Percentiles rank a stretch among this genome's conserved stretches.
These are phyloP conservation scores for Erethizon dorsatum DNA, from an alignment of 2,797 vertebrate genomes.

Conservation along the genomic window DNA sequence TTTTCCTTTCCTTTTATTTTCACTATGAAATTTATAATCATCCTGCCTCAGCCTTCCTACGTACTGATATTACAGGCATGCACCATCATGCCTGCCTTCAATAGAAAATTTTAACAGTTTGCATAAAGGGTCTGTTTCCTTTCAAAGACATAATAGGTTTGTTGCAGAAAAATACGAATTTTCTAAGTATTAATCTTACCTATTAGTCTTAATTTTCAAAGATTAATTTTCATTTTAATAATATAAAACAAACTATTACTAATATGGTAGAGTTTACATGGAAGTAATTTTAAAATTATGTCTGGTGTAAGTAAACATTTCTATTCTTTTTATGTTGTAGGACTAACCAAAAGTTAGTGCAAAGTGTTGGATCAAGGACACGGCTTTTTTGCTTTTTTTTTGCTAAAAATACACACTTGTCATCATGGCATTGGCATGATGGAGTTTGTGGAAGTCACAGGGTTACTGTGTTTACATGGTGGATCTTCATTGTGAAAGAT, in stretches of 20 bases:
- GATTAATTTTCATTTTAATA: not conserved
- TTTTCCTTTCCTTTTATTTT: not conserved
- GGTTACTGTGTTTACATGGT: too few species aligned
- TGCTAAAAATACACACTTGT: constrained; percentile 33
- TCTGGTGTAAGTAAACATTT: not conserved
- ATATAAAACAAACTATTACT: not conserved
- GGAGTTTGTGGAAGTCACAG: not conserved
- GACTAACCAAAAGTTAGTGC: not conserved
- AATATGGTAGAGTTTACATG: not conserved
- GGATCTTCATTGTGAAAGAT: not conserved
- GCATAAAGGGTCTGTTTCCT: not conserved
- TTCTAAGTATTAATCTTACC: not conserved
- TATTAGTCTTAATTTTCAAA: not conserved
- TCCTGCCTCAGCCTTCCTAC: not conserved
- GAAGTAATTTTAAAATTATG: not conserved
- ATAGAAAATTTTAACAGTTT: constrained; percentile 6
- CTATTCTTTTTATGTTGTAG: not conserved
- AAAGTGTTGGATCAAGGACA: not conserved
- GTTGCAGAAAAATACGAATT: not conserved
- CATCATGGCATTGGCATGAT: too few species aligned
- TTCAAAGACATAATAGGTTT: not conserved
- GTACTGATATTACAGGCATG: too few species aligned
- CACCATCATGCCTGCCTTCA: not conserved
- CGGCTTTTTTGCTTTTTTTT: not conserved
- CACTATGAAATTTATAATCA: not conserved